Evolutionary conservation across 2,797 vertebrate species (phyloP).

Genomic region (Taenioides sp.): DNA sequence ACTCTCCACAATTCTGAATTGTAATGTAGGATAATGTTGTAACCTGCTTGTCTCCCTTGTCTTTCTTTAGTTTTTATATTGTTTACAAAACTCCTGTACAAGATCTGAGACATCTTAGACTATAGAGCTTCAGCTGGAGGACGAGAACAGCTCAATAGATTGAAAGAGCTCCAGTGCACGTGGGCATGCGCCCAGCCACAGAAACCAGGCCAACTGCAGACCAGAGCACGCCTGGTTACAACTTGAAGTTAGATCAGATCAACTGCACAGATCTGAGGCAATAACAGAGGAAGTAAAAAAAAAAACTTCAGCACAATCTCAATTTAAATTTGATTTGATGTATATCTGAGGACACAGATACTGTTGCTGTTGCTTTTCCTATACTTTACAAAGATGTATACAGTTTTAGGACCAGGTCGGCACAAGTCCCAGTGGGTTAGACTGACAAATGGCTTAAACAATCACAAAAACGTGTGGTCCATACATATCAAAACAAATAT

Average conservation of each 20-base stretch:
- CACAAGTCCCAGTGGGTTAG: too few relatives aligned
- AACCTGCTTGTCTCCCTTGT: too few relatives aligned
- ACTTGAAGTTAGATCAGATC: slow-evolving; percentile 36
- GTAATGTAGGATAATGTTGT: too few relatives aligned
- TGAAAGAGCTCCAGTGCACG: slow-evolving; percentile 44
- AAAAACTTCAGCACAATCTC: too few relatives aligned
- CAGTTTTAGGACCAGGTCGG: too few relatives aligned
- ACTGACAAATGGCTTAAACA: too few relatives aligned
- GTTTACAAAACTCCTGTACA: slow-evolving; percentile 20
- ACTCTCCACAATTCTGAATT: too few relatives aligned
- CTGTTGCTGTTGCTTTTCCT: too few relatives aligned
- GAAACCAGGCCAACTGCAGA: slow-evolving; percentile 72
- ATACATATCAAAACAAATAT: not conserved
- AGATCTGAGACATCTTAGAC: not conserved
- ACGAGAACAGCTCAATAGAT: slow-evolving; percentile 29
- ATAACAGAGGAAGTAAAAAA: slow-evolving; percentile 3
- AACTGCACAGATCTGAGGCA: slow-evolving; percentile 19
- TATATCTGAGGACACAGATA: too few relatives aligned
- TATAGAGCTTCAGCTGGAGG: slow-evolving; percentile 67
- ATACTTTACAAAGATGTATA: too few relatives aligned
- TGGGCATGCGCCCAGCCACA: slow-evolving; percentile 72
- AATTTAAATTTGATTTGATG: too few relatives aligned
- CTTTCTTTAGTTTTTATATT: too few relatives aligned
- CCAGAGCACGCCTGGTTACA: slow-evolving; percentile 22
- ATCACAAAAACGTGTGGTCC: not conserved